A percentile compares a stretch with the other conserved stretches of the same genome.
phyloP scores from a whole-genome alignment of 1,140 invertebrate species.

The Eueides isabella region DNA sequence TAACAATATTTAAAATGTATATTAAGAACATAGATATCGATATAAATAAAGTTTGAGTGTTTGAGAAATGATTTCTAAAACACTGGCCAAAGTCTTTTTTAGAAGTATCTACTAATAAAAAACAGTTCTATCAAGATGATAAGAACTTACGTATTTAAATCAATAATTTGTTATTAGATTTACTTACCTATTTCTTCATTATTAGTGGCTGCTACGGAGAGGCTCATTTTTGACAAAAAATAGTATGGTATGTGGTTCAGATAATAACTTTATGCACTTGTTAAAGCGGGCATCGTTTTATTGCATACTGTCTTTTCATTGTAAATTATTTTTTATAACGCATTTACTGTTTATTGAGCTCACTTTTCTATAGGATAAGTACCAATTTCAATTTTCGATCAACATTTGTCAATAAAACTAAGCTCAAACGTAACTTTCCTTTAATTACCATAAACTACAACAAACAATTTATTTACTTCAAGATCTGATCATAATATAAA shows the following conservation, averaged over 20 bases:
- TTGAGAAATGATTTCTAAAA: not conserved
- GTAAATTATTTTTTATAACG: not conserved
- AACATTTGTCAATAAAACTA: no score
- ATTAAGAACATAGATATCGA: not conserved
- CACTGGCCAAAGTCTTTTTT: not conserved
- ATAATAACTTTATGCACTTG: not conserved
- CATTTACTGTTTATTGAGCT: not conserved
- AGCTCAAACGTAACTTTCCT: no score
- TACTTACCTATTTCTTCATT: conserved; percentile 70
- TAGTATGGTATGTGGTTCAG: conserved; percentile 17
- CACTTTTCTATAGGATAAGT: conserved; percentile 9
- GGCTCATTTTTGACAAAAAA: conserved; percentile 57
- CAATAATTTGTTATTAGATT: not conserved
- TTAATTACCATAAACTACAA: no score
- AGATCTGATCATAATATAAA: no score
- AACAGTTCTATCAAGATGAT: no score
- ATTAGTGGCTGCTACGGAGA: conserved; percentile 44
- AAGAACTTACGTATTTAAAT: no score
- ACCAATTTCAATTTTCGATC: not conserved
- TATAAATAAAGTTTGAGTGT: not conserved
- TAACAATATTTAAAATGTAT: not conserved
- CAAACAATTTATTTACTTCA: no score
- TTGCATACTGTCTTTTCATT: not conserved
- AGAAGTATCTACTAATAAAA: not conserved
- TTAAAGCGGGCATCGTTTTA: not conserved